phyloP scores from a whole-genome alignment of 2,113 vertebrate genomes.

The Acrocephalus arundinaceus region DNA sequence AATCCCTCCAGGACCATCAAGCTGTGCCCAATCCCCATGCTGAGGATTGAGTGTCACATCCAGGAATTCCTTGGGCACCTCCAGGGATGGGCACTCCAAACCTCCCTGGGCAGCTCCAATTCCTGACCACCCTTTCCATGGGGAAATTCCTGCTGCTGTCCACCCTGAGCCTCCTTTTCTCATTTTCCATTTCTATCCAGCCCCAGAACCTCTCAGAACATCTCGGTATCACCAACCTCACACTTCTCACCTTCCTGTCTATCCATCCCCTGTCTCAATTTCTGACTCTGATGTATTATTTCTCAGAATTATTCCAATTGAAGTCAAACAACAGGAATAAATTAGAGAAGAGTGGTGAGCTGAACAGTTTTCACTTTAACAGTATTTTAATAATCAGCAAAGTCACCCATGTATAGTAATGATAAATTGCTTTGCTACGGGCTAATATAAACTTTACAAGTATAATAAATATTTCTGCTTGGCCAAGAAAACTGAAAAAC shows the following conservation, averaged over 20 bases:
- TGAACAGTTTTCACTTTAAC: conserved; percentile 21
- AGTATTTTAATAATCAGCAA: conserved; percentile 72
- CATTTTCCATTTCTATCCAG: neutral
- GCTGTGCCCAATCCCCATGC: fast-evolving
- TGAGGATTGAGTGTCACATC: fast-evolving
- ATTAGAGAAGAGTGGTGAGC: conserved; percentile 13
- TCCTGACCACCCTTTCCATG: fast-evolving
- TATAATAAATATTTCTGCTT: conserved; percentile 68
- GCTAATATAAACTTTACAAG: conserved; percentile 69
- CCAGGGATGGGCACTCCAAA: neutral
- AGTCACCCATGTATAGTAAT: conserved; percentile 59
- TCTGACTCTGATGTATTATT: neutral
- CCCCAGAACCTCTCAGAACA: neutral
- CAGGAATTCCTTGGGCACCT: fast-evolving
- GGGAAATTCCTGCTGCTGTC: neutral
- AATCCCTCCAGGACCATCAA: neutral
- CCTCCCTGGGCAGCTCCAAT: neutral
- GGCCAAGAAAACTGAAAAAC: conserved; percentile 35
- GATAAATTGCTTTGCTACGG: conserved; percentile 72
- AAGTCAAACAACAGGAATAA: conserved; percentile 44
- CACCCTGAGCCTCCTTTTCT: neutral
- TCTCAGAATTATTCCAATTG: neutral
- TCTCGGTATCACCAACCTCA: neutral
- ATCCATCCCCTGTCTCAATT: neutral
- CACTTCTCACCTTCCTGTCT: neutral